Evolutionary conservation across 2,888 invertebrate species (phyloP).

Genomic region (Diadromus collaris): DNA sequence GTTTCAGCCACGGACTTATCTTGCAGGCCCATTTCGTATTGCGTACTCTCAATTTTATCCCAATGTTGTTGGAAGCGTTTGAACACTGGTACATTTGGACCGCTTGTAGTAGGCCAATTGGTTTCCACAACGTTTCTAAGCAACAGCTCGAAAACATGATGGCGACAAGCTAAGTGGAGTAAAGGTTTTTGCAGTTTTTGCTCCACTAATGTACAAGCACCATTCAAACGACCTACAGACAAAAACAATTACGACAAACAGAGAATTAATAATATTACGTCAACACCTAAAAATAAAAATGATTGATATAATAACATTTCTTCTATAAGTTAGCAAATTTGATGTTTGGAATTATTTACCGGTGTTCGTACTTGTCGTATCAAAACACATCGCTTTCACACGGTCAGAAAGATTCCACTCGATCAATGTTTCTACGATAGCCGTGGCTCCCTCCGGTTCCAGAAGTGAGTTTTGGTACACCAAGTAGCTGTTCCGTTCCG

Average conservation of each 20-base stretch:
- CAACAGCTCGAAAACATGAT: constrained; percentile 61
- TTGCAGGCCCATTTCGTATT: constrained; percentile 16
- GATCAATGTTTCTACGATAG: constrained; percentile 45
- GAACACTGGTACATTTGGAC: constrained; percentile 33
- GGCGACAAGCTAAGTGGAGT: constrained; percentile 67
- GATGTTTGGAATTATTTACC: constrained; percentile 46
- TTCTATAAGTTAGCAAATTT: too few species aligned
- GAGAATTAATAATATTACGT: neutral
- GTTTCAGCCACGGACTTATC: constrained; percentile 14
- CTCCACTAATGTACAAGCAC: constrained; percentile 63
- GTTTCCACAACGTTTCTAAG: constrained; percentile 23
- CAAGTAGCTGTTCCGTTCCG: constrained; percentile 53
- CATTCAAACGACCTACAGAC: constrained; percentile 46
- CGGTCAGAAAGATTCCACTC: constrained; percentile 51
- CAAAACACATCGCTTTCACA: constrained; percentile 57
- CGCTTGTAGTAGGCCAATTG: constrained; percentile 16
- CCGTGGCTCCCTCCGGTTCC: constrained; percentile 53
- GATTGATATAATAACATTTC: too few species aligned
- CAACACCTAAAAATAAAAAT: too few species aligned
- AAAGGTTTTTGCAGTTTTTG: constrained; percentile 62
- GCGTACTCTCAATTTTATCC: constrained; percentile 9
- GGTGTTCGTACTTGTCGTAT: constrained; percentile 66
- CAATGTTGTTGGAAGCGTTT: constrained; percentile 23
- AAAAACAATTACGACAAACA: neutral
- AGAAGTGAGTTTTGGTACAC: constrained; percentile 53